Conservation (phyloP, 1,140 invertebrate species). For the Drosophila malerkotliana region DNA sequence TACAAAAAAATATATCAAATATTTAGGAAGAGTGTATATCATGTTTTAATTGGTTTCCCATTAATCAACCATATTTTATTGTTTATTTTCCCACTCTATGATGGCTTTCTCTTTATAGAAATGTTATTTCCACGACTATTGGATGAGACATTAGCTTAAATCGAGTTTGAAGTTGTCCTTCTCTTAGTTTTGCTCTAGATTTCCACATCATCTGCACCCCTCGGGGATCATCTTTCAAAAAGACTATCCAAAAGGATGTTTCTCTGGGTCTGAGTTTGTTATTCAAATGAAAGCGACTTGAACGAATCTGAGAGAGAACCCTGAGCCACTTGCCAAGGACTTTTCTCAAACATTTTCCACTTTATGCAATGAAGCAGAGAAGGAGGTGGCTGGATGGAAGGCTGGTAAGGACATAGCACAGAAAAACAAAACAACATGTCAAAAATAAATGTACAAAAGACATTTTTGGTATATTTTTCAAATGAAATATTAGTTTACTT, state of each 20-base stretch:
- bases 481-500: constrained; percentile 82
- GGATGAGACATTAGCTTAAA: constrained; percentile 13
- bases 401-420: constrained; percentile 16
- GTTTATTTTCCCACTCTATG: neutral
- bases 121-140: neutral
- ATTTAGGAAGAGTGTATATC: neutral
- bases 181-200: constrained; percentile 18
- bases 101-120: neutral
- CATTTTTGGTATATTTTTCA: constrained; percentile 78
- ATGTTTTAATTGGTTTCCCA: neutral
- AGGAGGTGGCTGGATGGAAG: neutral
- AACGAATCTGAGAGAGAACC: constrained; percentile 49
- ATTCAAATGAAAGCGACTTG: constrained; percentile 76
- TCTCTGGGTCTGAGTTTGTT: constrained; percentile 53
- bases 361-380: constrained; percentile 66
- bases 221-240: constrained; percentile 25
- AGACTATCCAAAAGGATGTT: constrained; percentile 55
- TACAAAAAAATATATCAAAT: neutral
- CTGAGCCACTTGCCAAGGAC: constrained; percentile 62
- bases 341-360: constrained; percentile 59
- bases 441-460: constrained; percentile 81
- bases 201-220: neutral
- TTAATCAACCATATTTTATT: neutral
- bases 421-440: constrained; percentile 80
- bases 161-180: constrained; percentile 23